These are phyloP conservation scores for Caenorhabditis sinica DNA, from an alignment of 2,888 invertebrate genomes.

Conservation along the genomic window DNA sequence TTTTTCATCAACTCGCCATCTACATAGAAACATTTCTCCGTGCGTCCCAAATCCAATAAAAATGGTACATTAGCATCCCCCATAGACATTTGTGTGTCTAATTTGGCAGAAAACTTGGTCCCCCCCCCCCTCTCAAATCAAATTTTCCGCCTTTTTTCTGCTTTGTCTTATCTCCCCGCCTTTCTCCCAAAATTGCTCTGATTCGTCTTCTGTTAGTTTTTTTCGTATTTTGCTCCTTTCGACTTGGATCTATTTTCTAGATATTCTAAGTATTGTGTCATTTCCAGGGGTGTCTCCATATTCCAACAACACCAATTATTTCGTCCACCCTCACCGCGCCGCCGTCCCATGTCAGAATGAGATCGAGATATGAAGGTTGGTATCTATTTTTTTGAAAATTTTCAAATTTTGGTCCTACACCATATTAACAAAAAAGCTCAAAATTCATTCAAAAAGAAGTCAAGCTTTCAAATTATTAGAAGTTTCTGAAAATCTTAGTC, in stretches of 20 bases:
- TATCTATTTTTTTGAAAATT: no score
- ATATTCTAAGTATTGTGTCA: not conserved
- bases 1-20: not conserved
- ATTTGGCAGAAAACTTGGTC: slow-evolving; percentile 5
- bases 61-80: not conserved
- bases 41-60: slow-evolving; percentile 23
- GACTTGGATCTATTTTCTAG: no score
- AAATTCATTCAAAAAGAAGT: no score
- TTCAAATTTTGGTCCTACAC: no score
- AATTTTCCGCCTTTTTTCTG: not conserved
- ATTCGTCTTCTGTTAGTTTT: no score
- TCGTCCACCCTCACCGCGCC: not conserved
- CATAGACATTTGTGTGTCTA: not conserved
- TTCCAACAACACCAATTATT: not conserved
- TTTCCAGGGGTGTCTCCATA: not conserved
- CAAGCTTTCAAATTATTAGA: no score
- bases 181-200: not conserved
- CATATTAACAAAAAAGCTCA: no score
- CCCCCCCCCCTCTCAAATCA: not conserved
- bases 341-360: slow-evolving; percentile 62
- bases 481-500: no score
- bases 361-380: slow-evolving; percentile 63
- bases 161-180: not conserved
- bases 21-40: slow-evolving; percentile 1
- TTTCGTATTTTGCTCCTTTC: not conserved